Evolutionary conservation across 2,888 invertebrate genomes (phyloP).

Genomic region (Neocrepidodera transversa): DNA sequence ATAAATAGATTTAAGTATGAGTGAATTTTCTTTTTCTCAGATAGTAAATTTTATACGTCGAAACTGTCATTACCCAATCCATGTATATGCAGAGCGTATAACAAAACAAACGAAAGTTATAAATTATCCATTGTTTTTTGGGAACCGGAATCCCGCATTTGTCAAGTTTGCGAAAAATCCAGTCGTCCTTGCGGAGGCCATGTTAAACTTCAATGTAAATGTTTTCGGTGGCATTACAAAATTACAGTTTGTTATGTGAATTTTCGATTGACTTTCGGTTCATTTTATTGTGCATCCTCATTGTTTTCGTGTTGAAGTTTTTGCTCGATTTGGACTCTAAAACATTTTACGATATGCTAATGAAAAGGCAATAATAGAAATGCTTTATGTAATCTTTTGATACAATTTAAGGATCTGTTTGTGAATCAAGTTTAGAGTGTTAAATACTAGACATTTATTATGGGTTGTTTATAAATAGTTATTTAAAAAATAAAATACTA

Average conservation of each 20-base stretch:
- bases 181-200: conserved; percentile 50
- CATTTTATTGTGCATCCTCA: conserved; percentile 2
- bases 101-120: conserved; percentile 32
- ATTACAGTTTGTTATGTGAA: conserved; percentile 17
- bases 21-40: too few species aligned
- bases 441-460: too few species aligned
- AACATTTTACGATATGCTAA: too few species aligned
- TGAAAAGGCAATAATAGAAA: too few species aligned
- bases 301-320: background rate
- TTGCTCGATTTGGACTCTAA: too few species aligned
- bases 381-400: too few species aligned
- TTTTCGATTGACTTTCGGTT: conserved; percentile 12
- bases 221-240: conserved; percentile 37
- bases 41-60: background rate
- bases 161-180: conserved; percentile 49
- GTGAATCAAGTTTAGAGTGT: too few species aligned
- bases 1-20: too few species aligned
- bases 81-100: background rate
- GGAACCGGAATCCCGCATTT: conserved; percentile 45
- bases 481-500: too few species aligned
- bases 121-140: conserved; percentile 48
- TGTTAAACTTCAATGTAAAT: conserved; percentile 42
- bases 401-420: background rate
- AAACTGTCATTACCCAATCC: background rate
- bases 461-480: too few species aligned